A percentile compares a stretch with the other conserved stretches of the same genome.
phyloP scores from a whole-genome alignment of 2,113 vertebrate genomes.

The Seriola aureovittata region DNA sequence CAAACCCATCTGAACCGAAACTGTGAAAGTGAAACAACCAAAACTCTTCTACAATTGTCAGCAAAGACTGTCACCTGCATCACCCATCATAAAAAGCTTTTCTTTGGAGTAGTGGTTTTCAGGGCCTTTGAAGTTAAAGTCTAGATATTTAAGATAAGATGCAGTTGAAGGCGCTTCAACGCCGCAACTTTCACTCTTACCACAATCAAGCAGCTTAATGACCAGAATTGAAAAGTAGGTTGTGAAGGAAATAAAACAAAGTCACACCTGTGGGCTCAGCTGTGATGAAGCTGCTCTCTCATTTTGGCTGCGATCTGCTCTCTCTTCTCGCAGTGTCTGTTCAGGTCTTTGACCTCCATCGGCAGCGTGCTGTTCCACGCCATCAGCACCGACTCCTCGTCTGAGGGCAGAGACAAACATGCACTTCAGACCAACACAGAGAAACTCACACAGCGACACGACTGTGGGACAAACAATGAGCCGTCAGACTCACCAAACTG shows the following conservation, averaged over 20 bases:
- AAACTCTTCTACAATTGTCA: no score
- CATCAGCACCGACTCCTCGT: constrained; percentile 89
- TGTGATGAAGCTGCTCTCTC: constrained; percentile 84
- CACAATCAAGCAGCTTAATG: no score
- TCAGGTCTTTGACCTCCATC: constrained; percentile 92
- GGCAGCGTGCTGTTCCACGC: constrained; percentile 91
- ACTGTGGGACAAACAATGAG: background rate
- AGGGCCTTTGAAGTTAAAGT: no score
- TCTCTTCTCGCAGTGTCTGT: constrained; percentile 89
- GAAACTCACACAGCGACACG: constrained; percentile 4
- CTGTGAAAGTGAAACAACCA: no score
- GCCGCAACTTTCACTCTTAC: no score
- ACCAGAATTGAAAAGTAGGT: background rate
- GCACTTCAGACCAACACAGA: background rate
- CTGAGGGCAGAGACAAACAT: constrained; percentile 74
- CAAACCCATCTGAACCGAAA: no score
- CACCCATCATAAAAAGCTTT: no score
- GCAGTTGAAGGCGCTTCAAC: no score
- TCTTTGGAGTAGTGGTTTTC: no score
- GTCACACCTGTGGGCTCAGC: constrained; percentile 43
- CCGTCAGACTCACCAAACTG: constrained; percentile 81
- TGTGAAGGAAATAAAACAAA: background rate
- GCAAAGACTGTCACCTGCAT: no score
- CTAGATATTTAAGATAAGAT: no score
- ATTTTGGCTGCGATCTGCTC: constrained; percentile 88